These are phyloP conservation scores for Ellobius talpinus DNA, from an alignment of 2,113 vertebrate genomes.

Conservation along the genomic window DNA sequence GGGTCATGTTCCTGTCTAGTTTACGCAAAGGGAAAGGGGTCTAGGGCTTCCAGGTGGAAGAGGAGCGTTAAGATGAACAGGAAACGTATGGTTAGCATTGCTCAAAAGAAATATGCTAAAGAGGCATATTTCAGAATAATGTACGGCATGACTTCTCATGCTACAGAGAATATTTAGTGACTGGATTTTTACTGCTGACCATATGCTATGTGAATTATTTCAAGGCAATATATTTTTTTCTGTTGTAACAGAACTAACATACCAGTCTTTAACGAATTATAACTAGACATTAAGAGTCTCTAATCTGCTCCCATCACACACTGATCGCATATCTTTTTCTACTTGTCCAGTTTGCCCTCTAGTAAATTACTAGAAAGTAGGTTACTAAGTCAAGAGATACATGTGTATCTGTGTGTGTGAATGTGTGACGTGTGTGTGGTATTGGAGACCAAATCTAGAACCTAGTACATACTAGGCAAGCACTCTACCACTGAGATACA, in stretches of 20 bases:
- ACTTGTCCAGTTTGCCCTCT: constrained; percentile 36
- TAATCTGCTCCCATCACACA: background rate
- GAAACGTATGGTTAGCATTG: background rate
- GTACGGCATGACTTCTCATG: background rate
- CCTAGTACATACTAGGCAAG: background rate
- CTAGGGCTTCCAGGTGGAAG: too few species aligned
- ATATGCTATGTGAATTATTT: constrained; percentile 28
- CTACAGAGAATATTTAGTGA: background rate
- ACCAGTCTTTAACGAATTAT: background rate
- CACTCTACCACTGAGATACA: background rate
- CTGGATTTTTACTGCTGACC: constrained; percentile 7
- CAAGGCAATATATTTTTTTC: background rate
- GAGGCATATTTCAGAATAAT: background rate
- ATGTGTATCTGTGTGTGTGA: background rate
- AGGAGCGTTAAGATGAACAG: too few species aligned
- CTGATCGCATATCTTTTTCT: background rate
- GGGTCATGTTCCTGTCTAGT: background rate
- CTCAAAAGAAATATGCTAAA: background rate
- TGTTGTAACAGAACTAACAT: background rate
- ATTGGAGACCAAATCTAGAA: background rate
- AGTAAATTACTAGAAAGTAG: background rate
- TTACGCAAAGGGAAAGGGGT: background rate
- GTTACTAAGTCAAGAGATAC: background rate
- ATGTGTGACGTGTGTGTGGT: background rate
- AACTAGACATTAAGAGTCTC: background rate